Evolutionary conservation across 2,113 vertebrate species (phyloP), one percentile per base, ranked within the genome.

Genomic region (Seriola rivoliana): DNA sequence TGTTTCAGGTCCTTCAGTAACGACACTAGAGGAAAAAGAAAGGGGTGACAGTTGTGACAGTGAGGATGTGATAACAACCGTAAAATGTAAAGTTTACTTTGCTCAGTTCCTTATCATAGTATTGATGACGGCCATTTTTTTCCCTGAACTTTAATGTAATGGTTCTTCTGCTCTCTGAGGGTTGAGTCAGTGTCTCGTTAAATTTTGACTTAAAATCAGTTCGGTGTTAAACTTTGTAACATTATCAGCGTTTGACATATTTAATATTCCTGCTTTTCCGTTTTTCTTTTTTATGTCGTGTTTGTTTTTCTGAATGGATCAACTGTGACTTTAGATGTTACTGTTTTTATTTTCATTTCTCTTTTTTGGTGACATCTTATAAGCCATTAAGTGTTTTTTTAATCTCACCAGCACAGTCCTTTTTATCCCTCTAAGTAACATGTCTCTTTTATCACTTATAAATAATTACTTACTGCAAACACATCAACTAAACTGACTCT

Each of bases 1-100:
- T 99, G 98, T 92, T 99, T 99, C 93, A 99, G 95, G 90, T 99
- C 97, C 96, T 99, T 99, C 90, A 99, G 92, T 81, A 99, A 93
- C 21, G 98, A 99, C 89, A 99, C 98, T 99, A 86, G 74, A 85
- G 16, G 65, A 13, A 23, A 50, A 50, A 59, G 10, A 42, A 29
- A 48, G 67, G 64, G 7, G n/a, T 13, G 1, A 75, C 34, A 34
- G 32, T 13, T 62, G 23, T 10, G n/a, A 58, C 14, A 68, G 34
- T 29, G 48, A 55, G 11, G 8, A 11, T 16, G 16, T 23, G 23
- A 19, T 36, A 10, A 52, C 50, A 52, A 7, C 50, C 16, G 2
- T 50, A 21, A 50, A 6, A 14, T 2, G 6, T 50, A 8, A 54
- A 3, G n/a, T 23, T 55, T 12, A 11, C 11, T 54, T 54, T 54